Conservation (phyloP, 2,888 invertebrate species). For the Aphrophora alni region DNA sequence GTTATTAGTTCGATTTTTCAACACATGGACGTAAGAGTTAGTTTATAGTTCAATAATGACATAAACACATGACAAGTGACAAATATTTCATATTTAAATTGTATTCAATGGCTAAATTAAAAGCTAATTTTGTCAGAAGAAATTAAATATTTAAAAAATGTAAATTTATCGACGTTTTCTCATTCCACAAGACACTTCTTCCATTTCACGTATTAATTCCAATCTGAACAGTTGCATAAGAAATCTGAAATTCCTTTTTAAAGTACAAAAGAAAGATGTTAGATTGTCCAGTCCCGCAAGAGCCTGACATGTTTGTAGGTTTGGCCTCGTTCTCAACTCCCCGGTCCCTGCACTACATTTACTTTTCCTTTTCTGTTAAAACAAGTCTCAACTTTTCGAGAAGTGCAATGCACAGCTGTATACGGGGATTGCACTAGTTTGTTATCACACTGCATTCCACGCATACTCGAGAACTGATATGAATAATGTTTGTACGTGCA, state of each 20-base stretch:
- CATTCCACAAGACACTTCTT: too few relatives aligned
- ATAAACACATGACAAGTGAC: too few relatives aligned
- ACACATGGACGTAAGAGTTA: too few relatives aligned
- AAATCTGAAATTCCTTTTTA: not conserved
- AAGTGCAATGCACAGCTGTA: not conserved
- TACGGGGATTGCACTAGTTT: not conserved
- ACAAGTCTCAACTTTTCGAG: constrained; percentile 2
- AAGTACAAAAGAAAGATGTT: not conserved
- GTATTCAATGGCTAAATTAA: too few relatives aligned
- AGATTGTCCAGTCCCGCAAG: not conserved
- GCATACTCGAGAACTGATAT: not conserved
- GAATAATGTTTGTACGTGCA: not conserved
- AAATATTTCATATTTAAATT: too few relatives aligned
- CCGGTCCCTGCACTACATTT: not conserved
- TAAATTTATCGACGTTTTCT: too few relatives aligned
- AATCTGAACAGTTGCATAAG: not conserved
- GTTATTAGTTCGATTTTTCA: too few relatives aligned
- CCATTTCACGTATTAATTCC: too few relatives aligned
- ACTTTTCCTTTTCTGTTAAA: not conserved
- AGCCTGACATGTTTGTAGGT: not conserved
- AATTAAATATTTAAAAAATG: too few relatives aligned
- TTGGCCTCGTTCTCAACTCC: not conserved
- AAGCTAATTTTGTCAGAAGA: too few relatives aligned
- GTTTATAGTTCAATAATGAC: too few relatives aligned
- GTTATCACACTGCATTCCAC: not conserved